Conservation (phyloP, 2,113 vertebrate genomes). For the Pseudorhombus dupliciocellatus region DNA sequence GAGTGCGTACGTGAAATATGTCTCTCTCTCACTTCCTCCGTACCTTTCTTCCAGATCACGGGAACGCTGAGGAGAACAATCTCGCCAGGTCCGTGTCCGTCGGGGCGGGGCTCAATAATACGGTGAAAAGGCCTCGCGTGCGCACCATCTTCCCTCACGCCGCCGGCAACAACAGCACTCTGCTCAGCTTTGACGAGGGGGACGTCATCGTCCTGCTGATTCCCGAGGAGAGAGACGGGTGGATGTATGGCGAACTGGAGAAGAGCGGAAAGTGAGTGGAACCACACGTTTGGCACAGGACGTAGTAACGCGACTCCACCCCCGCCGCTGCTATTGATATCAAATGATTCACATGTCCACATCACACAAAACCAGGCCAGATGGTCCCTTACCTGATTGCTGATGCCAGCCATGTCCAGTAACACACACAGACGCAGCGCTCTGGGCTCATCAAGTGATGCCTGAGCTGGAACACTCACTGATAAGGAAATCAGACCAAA, state of each 20-base stretch:
- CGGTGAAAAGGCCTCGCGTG: conserved; percentile 87
- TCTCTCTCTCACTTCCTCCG: too few relatives aligned
- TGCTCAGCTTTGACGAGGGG: conserved; percentile 93
- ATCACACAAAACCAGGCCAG: neutral
- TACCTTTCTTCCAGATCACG: conserved; percentile 48
- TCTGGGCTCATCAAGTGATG: conserved; percentile 27
- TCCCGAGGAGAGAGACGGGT: conserved; percentile 93
- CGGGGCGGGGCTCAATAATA: conserved; percentile 90
- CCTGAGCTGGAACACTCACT: conserved; percentile 36
- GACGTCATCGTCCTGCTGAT: conserved; percentile 90
- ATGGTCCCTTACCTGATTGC: conserved; percentile 33
- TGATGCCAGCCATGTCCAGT: conserved; percentile 16
- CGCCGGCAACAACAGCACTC: conserved; percentile 85
- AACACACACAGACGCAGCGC: conserved; percentile 23
- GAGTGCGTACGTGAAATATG: neutral
- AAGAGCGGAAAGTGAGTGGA: conserved; percentile 85
- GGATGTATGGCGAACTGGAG: conserved; percentile 95
- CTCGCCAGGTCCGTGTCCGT: conserved; percentile 89
- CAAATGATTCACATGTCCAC: too few relatives aligned
- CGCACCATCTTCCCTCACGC: conserved; percentile 94
- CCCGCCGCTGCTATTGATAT: too few relatives aligned
- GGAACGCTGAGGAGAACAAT: conserved; percentile 76
- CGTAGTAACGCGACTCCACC: neutral
- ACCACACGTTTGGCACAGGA: neutral
- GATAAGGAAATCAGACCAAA: conserved; percentile 65